Percentiles rank a stretch among this genome's conserved stretches.
Evolutionary conservation across 1,140 invertebrate species (phyloP).

Genomic region (Macrobrachium rosenbergii): DNA sequence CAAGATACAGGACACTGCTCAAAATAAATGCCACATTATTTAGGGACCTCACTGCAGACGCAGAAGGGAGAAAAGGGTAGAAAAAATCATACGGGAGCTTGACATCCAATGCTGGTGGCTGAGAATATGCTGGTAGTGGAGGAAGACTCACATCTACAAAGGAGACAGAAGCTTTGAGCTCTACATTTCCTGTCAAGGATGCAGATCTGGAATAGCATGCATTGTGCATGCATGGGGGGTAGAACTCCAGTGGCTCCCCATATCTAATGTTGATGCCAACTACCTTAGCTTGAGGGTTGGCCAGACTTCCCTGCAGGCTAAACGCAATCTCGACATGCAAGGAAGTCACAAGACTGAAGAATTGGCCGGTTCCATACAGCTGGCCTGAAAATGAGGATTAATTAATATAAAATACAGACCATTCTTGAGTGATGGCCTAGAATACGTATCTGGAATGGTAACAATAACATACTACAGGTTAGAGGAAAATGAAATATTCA

Average conservation of each 20-base stretch:
- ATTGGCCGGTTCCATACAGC: neutral
- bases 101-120: constrained; percentile 76
- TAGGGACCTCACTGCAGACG: too few species aligned
- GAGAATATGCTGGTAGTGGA: constrained; percentile 73
- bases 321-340: constrained; percentile 44
- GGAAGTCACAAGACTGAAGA: constrained; percentile 33
- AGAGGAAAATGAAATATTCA: too few species aligned
- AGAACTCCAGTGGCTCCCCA: constrained; percentile 16
- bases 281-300: constrained; percentile 59
- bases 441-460: too few species aligned
- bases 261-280: constrained; percentile 51
- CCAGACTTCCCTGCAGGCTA: constrained; percentile 36
- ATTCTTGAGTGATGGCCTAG: too few species aligned
- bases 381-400: neutral
- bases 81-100: constrained; percentile 80
- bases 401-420: neutral
- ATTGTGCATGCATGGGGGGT: neutral
- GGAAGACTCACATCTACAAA: constrained; percentile 76
- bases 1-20: too few species aligned
- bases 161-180: constrained; percentile 70
- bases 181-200: constrained; percentile 12
- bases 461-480: too few species aligned
- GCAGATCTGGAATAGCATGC: neutral
- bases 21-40: too few species aligned
- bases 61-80: constrained; percentile 75